Evolutionary conservation across 2,888 invertebrate genomes (phyloP).

Genomic region (Beris morrisii): DNA sequence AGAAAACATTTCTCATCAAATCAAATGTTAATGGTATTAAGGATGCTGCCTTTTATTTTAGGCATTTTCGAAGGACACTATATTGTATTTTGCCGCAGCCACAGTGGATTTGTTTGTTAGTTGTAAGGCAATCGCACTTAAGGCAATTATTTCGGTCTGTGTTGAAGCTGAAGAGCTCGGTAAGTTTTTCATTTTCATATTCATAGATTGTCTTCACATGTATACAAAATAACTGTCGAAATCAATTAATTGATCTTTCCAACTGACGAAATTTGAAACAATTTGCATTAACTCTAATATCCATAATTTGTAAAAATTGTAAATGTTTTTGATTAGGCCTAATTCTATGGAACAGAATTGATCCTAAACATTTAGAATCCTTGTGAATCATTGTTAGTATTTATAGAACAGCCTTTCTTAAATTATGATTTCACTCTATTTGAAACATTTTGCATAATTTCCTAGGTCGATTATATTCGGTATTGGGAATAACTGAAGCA

Average conservation of each 20-base stretch:
- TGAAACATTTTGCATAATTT: neutral
- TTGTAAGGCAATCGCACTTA: constrained; percentile 52
- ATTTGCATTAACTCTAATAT: neutral
- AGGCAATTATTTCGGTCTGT: constrained; percentile 52
- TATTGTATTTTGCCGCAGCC: constrained; percentile 50
- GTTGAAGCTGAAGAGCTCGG: constrained; percentile 54
- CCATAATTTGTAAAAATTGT: neutral
- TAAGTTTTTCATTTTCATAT: constrained; percentile 35
- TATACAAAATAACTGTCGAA: too few species aligned
- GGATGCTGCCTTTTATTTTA: constrained; percentile 37
- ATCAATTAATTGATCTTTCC: too few species aligned
- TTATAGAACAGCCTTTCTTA: too few species aligned
- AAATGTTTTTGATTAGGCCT: too few species aligned
- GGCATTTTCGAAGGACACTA: constrained; percentile 49
- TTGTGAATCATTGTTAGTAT: too few species aligned
- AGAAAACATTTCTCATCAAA: constrained; percentile 38
- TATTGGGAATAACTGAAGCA: constrained; percentile 54
- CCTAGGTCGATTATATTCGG: constrained; percentile 43
- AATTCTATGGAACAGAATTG: too few species aligned
- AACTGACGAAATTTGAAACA: neutral
- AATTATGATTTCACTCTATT: neutral
- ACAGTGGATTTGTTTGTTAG: constrained; percentile 53
- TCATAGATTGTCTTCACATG: neutral
- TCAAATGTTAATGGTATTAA: neutral
- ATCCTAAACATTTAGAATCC: too few species aligned